Evolutionary conservation across 2,888 invertebrate genomes (phyloP).

Genomic region (Ormyrus thymus): DNA sequence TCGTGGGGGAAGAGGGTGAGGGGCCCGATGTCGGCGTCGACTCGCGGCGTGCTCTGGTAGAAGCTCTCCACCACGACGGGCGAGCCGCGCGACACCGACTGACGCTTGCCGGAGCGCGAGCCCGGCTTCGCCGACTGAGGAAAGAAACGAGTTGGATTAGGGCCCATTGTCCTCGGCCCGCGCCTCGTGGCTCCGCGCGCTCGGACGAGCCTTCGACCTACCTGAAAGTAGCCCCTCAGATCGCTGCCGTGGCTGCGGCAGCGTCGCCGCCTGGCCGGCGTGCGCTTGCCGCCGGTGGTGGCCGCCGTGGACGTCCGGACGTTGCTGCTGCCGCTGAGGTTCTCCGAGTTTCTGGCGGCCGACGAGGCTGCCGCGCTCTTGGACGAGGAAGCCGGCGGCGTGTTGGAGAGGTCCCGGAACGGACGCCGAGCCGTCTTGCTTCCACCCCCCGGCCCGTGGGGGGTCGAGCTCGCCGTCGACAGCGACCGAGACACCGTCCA

Average conservation of each 20-base stretch:
- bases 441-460: constrained; percentile 64
- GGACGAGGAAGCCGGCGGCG: constrained; percentile 66
- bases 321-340: no score
- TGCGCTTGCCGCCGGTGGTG: constrained; percentile 50
- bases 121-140: constrained; percentile 71
- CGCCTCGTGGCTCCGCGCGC: background rate
- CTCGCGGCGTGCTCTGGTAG: constrained; percentile 72
- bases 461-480: constrained; percentile 71
- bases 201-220: constrained; percentile 51
- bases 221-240: constrained; percentile 71
- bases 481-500: constrained; percentile 74
- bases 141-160: background rate
- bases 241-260: constrained; percentile 71
- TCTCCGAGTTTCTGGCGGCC: no score
- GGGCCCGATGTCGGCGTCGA: constrained; percentile 72
- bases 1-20: constrained; percentile 65
- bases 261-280: constrained; percentile 66
- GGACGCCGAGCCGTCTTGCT: constrained; percentile 65
- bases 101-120: constrained; percentile 67
- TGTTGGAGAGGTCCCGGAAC: constrained; percentile 72
- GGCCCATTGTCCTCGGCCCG: no score
- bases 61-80: constrained; percentile 67
- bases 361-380: no score
- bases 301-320: no score
- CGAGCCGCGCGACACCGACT: constrained; percentile 64